Evolutionary conservation across 2,113 vertebrate species (phyloP), one percentile per base, ranked within the genome.

Genomic region (Centropus unirufus): DNA sequence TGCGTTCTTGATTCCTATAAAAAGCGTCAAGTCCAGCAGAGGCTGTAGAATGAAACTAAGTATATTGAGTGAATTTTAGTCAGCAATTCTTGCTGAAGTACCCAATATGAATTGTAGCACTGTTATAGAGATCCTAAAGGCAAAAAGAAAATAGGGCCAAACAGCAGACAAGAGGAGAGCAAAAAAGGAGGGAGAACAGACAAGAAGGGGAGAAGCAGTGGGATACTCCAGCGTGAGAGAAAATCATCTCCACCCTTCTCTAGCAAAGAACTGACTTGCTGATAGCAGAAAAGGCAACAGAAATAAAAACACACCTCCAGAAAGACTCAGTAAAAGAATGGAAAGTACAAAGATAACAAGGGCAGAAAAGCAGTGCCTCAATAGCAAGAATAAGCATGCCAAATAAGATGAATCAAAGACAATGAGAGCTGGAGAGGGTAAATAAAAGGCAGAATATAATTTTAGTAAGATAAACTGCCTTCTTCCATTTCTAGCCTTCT

Each of bases 401-500:
- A 90, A 89, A 69, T 44, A 58, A 59, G 23, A 73, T 52, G 49
- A 84, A 92, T 87, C 64, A 92, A 82, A 27, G 2, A 44, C 40
- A 74, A 72, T 49, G 70, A 51, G 72, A 89, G 58, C 64, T 67
- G 66, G 64, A 40, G 19, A 66, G 27, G 46, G 49, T 58, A 80
- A 32, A 73, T 74, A 78, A 93, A 74, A 93, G 32, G 21, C 11
- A 79, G 66, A 67, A 92, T 68, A 47, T 75, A 92, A 80, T 78
- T 89, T 89, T 92, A 87, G 51, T 63, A 74, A 2, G 55, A 83
- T 51, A 86, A 89, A 90, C 23, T 20, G 23, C 27, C 44, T 86
- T 93, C n/a, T 96, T 80, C 73, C 32, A 67, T 80, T 94, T 66
- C 66, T 89, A 78, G 62, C n/a, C 72, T 83, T 83, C 83, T 80